phyloP scores from a whole-genome alignment of 2,797 vertebrate genomes.

The Chloroceryle amazona region DNA sequence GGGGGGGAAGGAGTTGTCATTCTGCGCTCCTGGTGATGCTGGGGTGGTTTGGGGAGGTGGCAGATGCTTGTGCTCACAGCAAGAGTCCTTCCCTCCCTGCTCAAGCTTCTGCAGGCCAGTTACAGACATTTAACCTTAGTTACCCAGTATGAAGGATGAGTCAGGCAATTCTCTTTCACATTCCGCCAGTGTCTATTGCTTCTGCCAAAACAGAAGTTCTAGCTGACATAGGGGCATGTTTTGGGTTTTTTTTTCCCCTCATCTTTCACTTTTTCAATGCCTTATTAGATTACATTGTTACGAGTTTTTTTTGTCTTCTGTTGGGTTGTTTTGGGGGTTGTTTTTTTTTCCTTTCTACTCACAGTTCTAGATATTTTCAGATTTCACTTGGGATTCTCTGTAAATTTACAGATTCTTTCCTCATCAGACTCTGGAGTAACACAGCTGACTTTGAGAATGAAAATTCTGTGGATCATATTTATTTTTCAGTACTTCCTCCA shows the following conservation, averaged over 20 bases:
- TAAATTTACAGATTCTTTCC: neutral
- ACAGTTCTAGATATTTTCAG: neutral
- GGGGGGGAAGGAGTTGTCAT: neutral
- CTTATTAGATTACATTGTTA: neutral
- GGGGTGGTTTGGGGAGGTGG: neutral
- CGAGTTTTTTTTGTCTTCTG: neutral
- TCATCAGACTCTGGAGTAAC: neutral
- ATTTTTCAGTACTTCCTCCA: neutral
- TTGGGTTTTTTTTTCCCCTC: neutral
- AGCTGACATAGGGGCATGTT: neutral
- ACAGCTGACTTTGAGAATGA: neutral
- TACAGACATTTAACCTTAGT: neutral
- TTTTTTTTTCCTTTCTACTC: neutral
- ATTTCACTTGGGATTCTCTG: neutral
- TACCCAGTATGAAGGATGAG: neutral
- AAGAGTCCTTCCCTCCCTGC: neutral
- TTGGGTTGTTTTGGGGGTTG: neutral
- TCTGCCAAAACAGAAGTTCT: neutral
- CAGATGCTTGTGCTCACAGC: neutral
- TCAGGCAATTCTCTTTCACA: constrained; percentile 1
- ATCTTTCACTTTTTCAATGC: neutral
- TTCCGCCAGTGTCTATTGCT: neutral
- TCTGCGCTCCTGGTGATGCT: neutral
- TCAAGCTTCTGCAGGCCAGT: neutral
- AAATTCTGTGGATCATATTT: neutral